Base-by-base conservation (phyloP, 2,888 invertebrate species). In the Aethes cnicana region DNA sequence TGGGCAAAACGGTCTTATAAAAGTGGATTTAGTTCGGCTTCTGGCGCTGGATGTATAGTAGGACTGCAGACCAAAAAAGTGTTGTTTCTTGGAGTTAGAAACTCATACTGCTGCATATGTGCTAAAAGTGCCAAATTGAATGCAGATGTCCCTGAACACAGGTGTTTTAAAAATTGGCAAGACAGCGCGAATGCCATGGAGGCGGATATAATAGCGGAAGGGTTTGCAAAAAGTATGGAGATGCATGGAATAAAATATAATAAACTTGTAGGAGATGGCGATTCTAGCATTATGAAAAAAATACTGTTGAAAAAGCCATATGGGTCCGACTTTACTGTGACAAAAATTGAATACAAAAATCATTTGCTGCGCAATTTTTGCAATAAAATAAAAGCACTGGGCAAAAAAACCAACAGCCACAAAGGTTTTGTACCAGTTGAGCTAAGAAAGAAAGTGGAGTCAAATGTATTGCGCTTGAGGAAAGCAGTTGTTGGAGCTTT, bases 311-410 rank as follows among this genome's bases (percentile, higher is more conserved):
- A 28, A 6, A 36, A 30, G 1, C 61, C 61, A 1, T 62, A 64
- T 32, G 8, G 7, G 7, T 35, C 53, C 11, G 1, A 30, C 2
- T 33, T 41, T 25, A 61, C 56, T 0, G 60, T 62, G 2, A 50
- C 52, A 36, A 62, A 62, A 57, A 55, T 64, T n/a, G 58, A 61
- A 36, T 62, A 61, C 42, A 14, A 53, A 7, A 62, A 64, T 32
- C 62, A 64, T 32, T n/a, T 63, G 0, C 25, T 61, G 5, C 16
- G 59, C 0, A 59, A 57, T 32, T 7, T 58, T 5, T 62, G 58
- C 20, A 55, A 47, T 26, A 61, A 56, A 53, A n/a, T 61, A 2
- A 4, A 6, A 20, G 16, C 20, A 1, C 1, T 57, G 5, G 6
- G 9, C 6, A 58, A 12, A 41, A 57, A 59, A 6, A 55, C 48